Base-by-base conservation (phyloP, 2,888 invertebrate genomes). In the Epirrhoe tristata region DNA sequence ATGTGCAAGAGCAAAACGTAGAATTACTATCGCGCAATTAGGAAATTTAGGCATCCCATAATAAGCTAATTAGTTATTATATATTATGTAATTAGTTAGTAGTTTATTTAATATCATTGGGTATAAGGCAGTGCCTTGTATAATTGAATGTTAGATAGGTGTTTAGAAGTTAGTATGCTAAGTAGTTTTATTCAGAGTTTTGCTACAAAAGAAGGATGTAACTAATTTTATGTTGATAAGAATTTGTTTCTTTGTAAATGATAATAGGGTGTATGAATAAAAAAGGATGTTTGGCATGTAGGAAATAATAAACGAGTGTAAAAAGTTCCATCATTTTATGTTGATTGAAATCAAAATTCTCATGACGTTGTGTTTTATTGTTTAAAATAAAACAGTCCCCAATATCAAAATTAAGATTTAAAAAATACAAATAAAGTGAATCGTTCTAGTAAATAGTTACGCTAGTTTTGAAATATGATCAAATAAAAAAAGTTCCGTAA, bases 51-150 rank as follows among this genome's bases (percentile, higher is more conserved):
- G 36, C 46, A 56, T 59, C 53, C 43, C 43, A 31, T 6, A 36
- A 59, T 58, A 58, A 7, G 52, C 36, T 50, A 52, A 56, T 61
- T 58, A 32, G 1, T 12, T n/a, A n/a, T n/a, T n/a, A n/a, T 56
- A 54, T 50, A 36, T 53, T 8, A 36, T 58, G 16, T 52, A 56
- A 14, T 48, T 48, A 62, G 24, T 24, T 53, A 54, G 14, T n/a
- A n/a, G 12, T 32, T 64, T 52, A 62, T n/a, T n/a, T n/a, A n/a
- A n/a, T n/a, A n/a, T n/a, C n/a, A n/a, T n/a, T n/a, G n/a, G 65
- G 17, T 65, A 64, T 66, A 63, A 68, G 59, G 65, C 71, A 50
- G 66, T 71, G 71, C 68, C 69, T 71, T 71, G 66, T 66, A 63
- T 58, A 32, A 34, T 63, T 63, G 39, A 58, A 58, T 65, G n/a